Evolutionary conservation across 2,888 invertebrate genomes (phyloP).

Genomic region (Diabrotica balteata): DNA sequence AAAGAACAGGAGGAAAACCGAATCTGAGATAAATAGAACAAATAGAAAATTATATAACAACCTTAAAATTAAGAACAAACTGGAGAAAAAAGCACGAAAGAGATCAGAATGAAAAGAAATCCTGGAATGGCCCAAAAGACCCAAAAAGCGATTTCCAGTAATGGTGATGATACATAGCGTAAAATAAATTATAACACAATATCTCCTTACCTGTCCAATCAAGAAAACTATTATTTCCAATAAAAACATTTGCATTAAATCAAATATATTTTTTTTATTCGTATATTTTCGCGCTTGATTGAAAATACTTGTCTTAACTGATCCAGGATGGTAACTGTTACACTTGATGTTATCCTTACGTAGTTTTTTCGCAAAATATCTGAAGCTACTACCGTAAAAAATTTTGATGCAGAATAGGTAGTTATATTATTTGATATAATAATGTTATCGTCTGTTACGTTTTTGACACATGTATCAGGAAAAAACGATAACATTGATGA

Average conservation of each 20-base stretch:
- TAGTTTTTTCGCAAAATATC: slow-evolving; percentile 33
- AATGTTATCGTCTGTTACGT: not conserved
- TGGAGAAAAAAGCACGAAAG: no score
- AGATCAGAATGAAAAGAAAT: no score
- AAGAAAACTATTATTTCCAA: no score
- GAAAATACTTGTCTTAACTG: slow-evolving; percentile 30
- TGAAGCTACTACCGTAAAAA: slow-evolving; percentile 21
- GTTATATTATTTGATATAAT: not conserved
- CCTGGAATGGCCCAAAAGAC: no score
- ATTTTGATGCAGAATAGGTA: slow-evolving; percentile 30
- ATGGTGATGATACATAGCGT: no score
- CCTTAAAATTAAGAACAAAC: no score
- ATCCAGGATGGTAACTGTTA: slow-evolving; percentile 32
- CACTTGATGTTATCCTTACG: slow-evolving; percentile 24
- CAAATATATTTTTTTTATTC: not conserved
- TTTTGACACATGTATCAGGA: not conserved
- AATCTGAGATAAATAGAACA: no score
- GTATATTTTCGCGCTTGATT: not conserved
- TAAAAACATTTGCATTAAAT: not conserved
- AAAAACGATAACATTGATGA: slow-evolving; percentile 23
- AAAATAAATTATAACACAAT: no score
- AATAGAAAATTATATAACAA: no score
- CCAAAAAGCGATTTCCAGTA: no score
- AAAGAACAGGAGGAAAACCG: no score
- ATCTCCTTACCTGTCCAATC: no score